Base-by-base conservation (phyloP, 2,888 invertebrate genomes). In the Calameuta pallipes region DNA sequence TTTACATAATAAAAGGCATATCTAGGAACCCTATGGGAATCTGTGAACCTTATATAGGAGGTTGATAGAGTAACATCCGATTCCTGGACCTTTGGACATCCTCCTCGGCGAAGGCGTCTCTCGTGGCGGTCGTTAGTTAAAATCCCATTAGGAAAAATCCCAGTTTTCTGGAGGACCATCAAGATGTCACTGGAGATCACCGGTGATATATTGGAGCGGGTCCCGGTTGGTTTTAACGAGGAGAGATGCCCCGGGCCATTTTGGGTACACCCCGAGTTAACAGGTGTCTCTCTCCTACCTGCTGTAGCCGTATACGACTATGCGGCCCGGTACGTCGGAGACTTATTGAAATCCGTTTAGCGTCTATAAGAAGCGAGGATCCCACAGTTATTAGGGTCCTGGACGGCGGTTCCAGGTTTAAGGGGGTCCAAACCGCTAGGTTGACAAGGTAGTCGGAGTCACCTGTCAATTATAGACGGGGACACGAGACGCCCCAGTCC, bases 121-220 rank as follows among this genome's bases (percentile, higher is more conserved):
- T 56, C 56, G 56, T 56, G 56, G 56, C 56, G 56, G 85, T 88
- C 87, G 88, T 89, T 88, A 87, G 88, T 90, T 90, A 88, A 90
- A 89, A 87, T 88, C 87, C 89, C 88, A 90, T 91, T 90, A 90
- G 87, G 85, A 83, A 81, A 86, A 87, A 87, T 86, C 84, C 84
- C 85, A 85, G 85, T 86, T 89, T 87, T 86, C 84, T 85, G 84
- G 84, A 82, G 84, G 85, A 84, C 84, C 87, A 87, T 86, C 85
- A 86, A 86, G 86, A 87, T 87, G 89, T 89, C 88, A 86, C 87
- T 86, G 84, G 85, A 87, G 87, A 88, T 88, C 86, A 86, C 84
- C 76, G 79, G 87, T 90, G 90, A 90, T 90, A 90, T 89, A 90
- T 91, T 86, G 87, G 83, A 78, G 78, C 75, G 71, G 68, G 75